Evolutionary conservation across 2,888 invertebrate genomes (phyloP).

Genomic region (Meta bourneti): DNA sequence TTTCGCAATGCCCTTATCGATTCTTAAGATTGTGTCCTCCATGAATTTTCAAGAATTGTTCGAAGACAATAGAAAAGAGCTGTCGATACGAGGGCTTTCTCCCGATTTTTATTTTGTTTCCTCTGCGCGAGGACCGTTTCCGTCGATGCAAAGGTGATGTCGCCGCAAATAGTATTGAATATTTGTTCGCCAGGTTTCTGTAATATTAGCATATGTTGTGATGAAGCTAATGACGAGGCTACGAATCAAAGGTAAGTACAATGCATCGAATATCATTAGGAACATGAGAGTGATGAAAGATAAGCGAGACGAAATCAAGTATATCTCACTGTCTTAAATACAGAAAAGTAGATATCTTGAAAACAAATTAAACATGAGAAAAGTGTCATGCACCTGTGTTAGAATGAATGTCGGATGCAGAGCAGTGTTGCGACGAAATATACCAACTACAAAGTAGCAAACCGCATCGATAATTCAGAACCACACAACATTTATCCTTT

Average conservation of each 20-base stretch:
- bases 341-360: background rate
- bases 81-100: conserved; percentile 45
- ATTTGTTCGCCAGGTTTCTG: conserved; percentile 44
- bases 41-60: conserved; percentile 58
- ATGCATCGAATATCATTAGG: conserved; percentile 56
- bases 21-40: conserved; percentile 49
- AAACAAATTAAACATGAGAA: conserved; percentile 18
- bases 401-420: background rate
- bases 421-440: background rate
- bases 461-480: background rate
- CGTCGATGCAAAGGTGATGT: conserved; percentile 26
- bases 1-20: conserved; percentile 51
- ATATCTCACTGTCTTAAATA: conserved; percentile 16
- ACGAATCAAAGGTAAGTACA: conserved; percentile 54
- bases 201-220: conserved; percentile 61
- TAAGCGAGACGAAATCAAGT: conserved; percentile 13
- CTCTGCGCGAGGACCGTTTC: conserved; percentile 24
- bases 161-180: conserved; percentile 62
- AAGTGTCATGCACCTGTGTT: conserved; percentile 37
- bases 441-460: background rate
- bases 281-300: conserved; percentile 50
- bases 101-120: conserved; percentile 41
- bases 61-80: conserved; percentile 46
- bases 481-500: background rate
- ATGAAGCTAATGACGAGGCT: conserved; percentile 52